Base-by-base conservation (phyloP, 2,797 vertebrate species). In the Phrynocephalus guinanensis region DNA sequence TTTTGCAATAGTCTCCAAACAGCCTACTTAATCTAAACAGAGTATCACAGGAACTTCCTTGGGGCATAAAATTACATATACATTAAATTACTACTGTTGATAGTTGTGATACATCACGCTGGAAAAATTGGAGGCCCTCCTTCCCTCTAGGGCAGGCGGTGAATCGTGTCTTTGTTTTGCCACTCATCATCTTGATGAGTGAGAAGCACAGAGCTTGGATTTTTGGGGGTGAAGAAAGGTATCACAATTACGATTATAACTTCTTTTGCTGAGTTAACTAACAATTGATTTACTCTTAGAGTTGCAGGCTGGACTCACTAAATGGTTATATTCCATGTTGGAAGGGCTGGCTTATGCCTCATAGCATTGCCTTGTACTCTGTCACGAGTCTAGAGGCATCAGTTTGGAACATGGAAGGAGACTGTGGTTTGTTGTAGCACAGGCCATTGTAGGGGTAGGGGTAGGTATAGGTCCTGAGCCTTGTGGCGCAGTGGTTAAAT, bases 51-150 rank as follows among this genome's bases (percentile, higher is more conserved):
- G 52, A 33, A 38, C 16, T 20, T 67, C 73, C 72, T 76, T 67
- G 52, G 71, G 80, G 60, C 75, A 85, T 33, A 79, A 79, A 26
- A 28, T 70, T 20, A 76, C 11, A 16, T 16, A 48, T 70, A 24
- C 26, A 67, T 86, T 79, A 86, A 86, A 71, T 6, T 24, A 56
- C 15, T 71, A 80, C 8, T 70, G 1, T 60, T 79, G 79, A 72
- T 71, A 79, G 68, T 3, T 71, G 60, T 72, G 77, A 79, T 71
- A 38, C 79, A 86, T 86, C 5, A 15, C 50, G 56, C 22, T 38
- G 44, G 48, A 79, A 56, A 79, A 86, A 79, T 11, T 60, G 30
- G 44, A 85, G 76, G 15, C 50, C 85, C 78, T 80, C 85, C 85
- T 79, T 80, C 44, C 67, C 85, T 79, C 50, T 24, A 86, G 38